Percentiles rank a stretch among this genome's conserved stretches.
These are phyloP conservation scores for Stratiomys singularior DNA, from an alignment of 2,888 invertebrate genomes.

Conservation along the genomic window DNA sequence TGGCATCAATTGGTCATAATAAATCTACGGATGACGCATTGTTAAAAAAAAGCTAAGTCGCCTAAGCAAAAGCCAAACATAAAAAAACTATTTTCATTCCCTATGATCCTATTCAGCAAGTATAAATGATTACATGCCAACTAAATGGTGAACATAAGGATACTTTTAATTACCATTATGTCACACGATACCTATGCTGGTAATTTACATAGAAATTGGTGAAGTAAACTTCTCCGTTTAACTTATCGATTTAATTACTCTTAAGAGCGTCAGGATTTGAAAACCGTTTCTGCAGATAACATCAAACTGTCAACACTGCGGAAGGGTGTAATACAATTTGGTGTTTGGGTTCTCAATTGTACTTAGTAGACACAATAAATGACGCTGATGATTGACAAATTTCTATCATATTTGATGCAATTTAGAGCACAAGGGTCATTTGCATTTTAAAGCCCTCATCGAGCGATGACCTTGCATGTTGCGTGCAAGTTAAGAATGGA, in stretches of 20 bases:
- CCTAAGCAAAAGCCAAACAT: no score
- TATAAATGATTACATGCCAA: no score
- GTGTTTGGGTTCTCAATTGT: conserved; percentile 11
- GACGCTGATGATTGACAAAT: conserved; percentile 50
- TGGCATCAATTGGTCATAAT: no score
- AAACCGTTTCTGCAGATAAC: neutral
- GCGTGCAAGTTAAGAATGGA: no score
- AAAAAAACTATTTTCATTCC: no score
- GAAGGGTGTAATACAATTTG: neutral
- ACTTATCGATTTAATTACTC: conserved; percentile 40
- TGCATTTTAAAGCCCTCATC: conserved; percentile 49
- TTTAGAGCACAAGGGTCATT: conserved; percentile 48
- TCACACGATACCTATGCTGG: conserved; percentile 3
- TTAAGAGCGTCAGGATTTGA: neutral
- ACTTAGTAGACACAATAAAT: no score
- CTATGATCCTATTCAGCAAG: no score
- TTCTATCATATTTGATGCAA: conserved; percentile 48
- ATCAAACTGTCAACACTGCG: conserved; percentile 32
- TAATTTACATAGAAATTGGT: conserved; percentile 16
- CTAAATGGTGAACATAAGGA: no score
- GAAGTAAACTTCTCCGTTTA: conserved; percentile 30
- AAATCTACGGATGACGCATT: no score
- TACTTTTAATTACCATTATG: conserved; percentile 33
- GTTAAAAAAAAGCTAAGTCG: no score
- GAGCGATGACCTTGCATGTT: neutral